Evolutionary conservation across 2,888 invertebrate species (phyloP).

Genomic region (Hartigia nigra): DNA sequence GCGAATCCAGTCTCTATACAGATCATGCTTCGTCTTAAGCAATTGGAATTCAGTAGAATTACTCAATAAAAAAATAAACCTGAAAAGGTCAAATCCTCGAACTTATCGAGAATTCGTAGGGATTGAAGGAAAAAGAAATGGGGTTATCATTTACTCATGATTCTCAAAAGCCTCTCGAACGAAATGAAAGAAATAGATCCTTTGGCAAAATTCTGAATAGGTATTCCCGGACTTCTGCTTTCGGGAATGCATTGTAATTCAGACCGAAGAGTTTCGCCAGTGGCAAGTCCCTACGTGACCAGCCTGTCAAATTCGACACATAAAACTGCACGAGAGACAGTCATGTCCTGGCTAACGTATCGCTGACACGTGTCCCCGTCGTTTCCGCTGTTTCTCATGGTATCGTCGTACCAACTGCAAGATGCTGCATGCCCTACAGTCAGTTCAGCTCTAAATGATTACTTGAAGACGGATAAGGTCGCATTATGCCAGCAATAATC

Average conservation of each 20-base stretch:
- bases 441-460: not conserved
- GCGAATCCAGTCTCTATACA: not conserved
- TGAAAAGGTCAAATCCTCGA: not conserved
- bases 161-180: not conserved
- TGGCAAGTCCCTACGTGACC: conserved; percentile 63
- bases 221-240: not conserved
- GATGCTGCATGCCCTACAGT: too few species aligned
- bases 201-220: conserved; percentile 16
- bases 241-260: conserved; percentile 62
- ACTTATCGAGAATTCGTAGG: not conserved
- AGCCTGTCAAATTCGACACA: conserved; percentile 64
- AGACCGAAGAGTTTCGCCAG: conserved; percentile 61
- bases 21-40: too few species aligned
- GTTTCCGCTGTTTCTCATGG: conserved; percentile 24
- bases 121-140: not conserved
- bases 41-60: not conserved
- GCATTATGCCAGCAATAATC: too few species aligned
- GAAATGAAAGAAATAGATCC: conserved; percentile 21
- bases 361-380: conserved; percentile 60
- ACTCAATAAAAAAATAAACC: not conserved
- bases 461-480: not conserved
- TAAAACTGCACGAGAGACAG: conserved; percentile 63
- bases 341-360: conserved; percentile 61
- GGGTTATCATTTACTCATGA: not conserved
- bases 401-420: not conserved